phyloP scores from a whole-genome alignment of 2,888 invertebrate genomes.

The Tineola bisselliella region DNA sequence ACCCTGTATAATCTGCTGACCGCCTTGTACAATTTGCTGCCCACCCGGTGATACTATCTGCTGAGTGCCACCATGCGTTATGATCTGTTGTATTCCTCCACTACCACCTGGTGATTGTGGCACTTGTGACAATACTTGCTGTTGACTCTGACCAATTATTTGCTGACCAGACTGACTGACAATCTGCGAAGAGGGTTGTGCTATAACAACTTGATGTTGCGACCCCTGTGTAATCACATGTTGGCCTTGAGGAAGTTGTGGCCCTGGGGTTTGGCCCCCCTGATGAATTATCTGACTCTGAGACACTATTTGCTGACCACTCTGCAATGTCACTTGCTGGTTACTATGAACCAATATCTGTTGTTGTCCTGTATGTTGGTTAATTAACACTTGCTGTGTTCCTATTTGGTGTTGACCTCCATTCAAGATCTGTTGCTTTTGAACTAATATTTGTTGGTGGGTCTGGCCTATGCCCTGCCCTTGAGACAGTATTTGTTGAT shows the following conservation, averaged over 20 bases:
- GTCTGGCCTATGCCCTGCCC: slow-evolving; percentile 60
- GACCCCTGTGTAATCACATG: slow-evolving; percentile 60
- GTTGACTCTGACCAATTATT: slow-evolving; percentile 51
- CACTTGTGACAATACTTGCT: slow-evolving; percentile 52
- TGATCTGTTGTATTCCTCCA: slow-evolving; percentile 61
- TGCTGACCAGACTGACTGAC: slow-evolving; percentile 58
- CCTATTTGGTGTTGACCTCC: slow-evolving; percentile 61
- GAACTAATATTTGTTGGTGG: slow-evolving; percentile 57
- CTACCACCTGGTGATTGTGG: slow-evolving; percentile 49
- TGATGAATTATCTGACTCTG: slow-evolving; percentile 60
- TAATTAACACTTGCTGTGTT: slow-evolving; percentile 62
- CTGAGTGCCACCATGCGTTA: slow-evolving; percentile 58
- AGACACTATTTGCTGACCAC: slow-evolving; percentile 56
- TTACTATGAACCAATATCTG: slow-evolving; percentile 62
- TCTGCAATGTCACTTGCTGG: slow-evolving; percentile 58
- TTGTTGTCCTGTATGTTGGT: slow-evolving; percentile 58
- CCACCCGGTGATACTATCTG: slow-evolving; percentile 59
- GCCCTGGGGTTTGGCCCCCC: slow-evolving; percentile 54
- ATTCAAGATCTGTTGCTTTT: slow-evolving; percentile 69
- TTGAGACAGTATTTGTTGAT: slow-evolving; percentile 71
- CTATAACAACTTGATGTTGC: slow-evolving; percentile 59
- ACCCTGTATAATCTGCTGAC: slow-evolving; percentile 27
- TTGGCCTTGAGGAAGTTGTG: slow-evolving; percentile 52
- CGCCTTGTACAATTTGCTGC: slow-evolving; percentile 51
- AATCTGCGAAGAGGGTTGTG: slow-evolving; percentile 59